Conservation (phyloP, 2,113 vertebrate genomes). For the Phoenicopterus ruber region DNA sequence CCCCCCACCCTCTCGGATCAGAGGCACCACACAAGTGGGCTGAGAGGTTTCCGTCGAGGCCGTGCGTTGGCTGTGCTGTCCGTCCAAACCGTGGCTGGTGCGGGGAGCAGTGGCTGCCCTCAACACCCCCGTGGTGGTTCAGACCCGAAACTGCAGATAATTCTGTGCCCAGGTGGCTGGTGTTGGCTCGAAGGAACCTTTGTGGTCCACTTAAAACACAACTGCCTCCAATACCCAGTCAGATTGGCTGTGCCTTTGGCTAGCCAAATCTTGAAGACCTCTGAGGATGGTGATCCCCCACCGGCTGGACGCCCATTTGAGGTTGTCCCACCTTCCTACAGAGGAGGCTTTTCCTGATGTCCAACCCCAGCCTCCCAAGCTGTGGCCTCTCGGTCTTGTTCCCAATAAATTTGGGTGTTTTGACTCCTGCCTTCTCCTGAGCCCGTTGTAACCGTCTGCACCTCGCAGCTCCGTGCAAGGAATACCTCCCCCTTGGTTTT, state of each 20-base stretch:
- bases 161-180: background rate
- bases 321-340: background rate
- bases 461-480: background rate
- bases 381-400: no score
- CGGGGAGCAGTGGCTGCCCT: background rate
- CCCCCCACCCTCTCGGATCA: background rate
- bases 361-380: background rate
- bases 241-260: background rate
- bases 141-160: background rate
- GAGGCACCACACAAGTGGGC: background rate
- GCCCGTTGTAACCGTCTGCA: fast-evolving
- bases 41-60: background rate
- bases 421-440: background rate
- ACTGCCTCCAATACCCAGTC: background rate
- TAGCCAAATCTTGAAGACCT: background rate
- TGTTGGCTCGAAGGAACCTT: background rate
- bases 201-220: background rate
- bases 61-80: fast-evolving
- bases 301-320: fast-evolving
- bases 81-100: fast-evolving
- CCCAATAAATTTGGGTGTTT: background rate
- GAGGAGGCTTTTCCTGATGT: background rate
- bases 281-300: background rate
- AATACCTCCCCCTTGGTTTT: background rate
- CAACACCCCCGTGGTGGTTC: fast-evolving